Evolutionary conservation across 2,888 invertebrate species (phyloP).

Genomic region (Chelonus formosanus): DNA sequence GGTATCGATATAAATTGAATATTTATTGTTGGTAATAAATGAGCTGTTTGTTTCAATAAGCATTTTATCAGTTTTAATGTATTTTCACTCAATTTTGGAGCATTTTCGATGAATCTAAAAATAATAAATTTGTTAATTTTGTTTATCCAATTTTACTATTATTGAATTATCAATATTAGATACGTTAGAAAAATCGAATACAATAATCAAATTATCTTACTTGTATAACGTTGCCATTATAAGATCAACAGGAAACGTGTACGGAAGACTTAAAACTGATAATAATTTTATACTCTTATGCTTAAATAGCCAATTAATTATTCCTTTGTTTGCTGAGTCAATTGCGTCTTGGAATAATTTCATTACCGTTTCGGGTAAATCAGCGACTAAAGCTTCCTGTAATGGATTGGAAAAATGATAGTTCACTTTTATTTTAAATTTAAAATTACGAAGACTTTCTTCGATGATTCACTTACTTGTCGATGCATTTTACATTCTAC

Average conservation of each 20-base stretch:
- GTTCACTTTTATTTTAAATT: neutral
- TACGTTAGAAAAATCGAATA: neutral
- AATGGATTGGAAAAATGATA: conserved; percentile 36
- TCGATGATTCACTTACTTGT: conserved; percentile 70
- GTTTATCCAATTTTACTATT: neutral
- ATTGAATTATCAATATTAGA: neutral
- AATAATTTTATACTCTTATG: conserved; percentile 83
- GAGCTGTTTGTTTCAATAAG: conserved; percentile 70
- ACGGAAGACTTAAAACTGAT: conserved; percentile 84
- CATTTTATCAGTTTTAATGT: conserved; percentile 71
- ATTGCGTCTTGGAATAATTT: conserved; percentile 93
- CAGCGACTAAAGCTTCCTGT: conserved; percentile 86
- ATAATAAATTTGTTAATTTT: conserved; percentile 27
- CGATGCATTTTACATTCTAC: conserved; percentile 87
- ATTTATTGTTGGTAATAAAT: conserved; percentile 67
- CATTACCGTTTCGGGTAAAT: conserved; percentile 89
- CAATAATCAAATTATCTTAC: conserved; percentile 69
- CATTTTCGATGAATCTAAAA: conserved; percentile 74
- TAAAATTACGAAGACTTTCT: too few relatives aligned
- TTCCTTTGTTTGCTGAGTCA: conserved; percentile 89
- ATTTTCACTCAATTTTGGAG: conserved; percentile 76
- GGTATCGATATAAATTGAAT: conserved; percentile 55
- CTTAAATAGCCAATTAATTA: conserved; percentile 90
- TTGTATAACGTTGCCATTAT: conserved; percentile 86
- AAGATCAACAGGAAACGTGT: conserved; percentile 87